Evolutionary conservation across 64 coral and sea anemone genomes (phyloP).

Genomic region (Catalaphyllia jardinei): DNA sequence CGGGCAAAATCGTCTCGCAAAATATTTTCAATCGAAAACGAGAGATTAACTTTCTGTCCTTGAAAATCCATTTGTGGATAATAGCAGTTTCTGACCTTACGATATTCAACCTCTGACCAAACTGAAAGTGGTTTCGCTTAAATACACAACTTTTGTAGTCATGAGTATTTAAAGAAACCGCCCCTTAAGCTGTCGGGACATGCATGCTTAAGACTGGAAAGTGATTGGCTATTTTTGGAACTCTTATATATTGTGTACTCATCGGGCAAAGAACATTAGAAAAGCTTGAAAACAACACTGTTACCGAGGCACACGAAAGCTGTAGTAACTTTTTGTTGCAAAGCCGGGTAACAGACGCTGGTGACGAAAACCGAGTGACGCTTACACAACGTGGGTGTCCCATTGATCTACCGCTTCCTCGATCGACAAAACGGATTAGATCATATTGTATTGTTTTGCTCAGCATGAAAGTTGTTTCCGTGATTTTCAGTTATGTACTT

Average conservation of each 20-base stretch:
- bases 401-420: no score
- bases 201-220: neutral
- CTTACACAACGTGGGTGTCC: no score
- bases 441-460: neutral
- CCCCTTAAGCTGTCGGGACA: neutral
- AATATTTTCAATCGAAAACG: conserved; percentile 45
- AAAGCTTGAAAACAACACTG: neutral
- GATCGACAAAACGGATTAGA: neutral
- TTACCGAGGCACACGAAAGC: neutral
- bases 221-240: neutral
- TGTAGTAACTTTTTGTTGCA: neutral
- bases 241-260: neutral
- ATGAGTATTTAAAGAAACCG: conserved; percentile 27
- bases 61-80: neutral
- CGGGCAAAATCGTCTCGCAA: conserved; percentile 26
- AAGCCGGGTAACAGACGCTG: neutral
- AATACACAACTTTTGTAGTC: neutral
- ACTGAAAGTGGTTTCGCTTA: neutral
- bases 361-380: no score
- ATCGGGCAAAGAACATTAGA: neutral
- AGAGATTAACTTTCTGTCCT: conserved; percentile 2
- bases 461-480: neutral
- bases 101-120: neutral
- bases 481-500: neutral
- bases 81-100: neutral